Evolutionary conservation across 2,888 invertebrate genomes (phyloP).

Genomic region (Acleris holmiana): DNA sequence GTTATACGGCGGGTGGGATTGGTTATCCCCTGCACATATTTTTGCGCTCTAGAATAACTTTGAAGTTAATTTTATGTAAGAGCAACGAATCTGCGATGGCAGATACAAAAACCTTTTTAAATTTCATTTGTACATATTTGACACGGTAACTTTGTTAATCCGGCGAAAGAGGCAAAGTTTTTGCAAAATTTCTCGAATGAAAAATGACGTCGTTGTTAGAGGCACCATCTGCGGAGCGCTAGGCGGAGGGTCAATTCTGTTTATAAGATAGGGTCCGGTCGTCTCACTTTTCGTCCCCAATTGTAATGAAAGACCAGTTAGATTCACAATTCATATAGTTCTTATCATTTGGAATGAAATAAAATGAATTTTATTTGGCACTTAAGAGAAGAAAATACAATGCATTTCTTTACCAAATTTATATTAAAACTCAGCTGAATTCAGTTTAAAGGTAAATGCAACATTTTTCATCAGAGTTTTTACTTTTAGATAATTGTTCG

Average conservation of each 20-base stretch:
- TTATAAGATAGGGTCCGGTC: slow-evolving; percentile 45
- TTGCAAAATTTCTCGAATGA: slow-evolving; percentile 40
- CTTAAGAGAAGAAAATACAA: too few relatives aligned
- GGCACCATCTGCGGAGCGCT: slow-evolving; percentile 44
- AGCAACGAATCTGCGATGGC: not conserved
- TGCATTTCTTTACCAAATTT: not conserved
- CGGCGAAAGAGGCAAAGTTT: slow-evolving; percentile 22
- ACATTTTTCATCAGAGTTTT: too few relatives aligned
- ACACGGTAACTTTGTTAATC: slow-evolving; percentile 25
- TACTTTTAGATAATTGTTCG: too few relatives aligned
- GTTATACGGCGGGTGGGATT: slow-evolving; percentile 14
- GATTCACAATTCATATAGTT: slow-evolving; percentile 25
- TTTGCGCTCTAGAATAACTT: not conserved
- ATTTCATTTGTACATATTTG: slow-evolving; percentile 24
- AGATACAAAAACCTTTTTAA: not conserved
- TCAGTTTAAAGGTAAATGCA: too few relatives aligned
- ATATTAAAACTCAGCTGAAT: too few relatives aligned
- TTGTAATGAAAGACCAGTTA: slow-evolving; percentile 51
- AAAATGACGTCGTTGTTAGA: slow-evolving; percentile 36
- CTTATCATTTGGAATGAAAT: too few relatives aligned
- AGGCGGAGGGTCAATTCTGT: slow-evolving; percentile 41
- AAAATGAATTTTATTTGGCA: too few relatives aligned
- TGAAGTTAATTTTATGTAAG: not conserved
- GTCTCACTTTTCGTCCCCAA: slow-evolving; percentile 50
- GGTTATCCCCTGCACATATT: slow-evolving; percentile 1